A percentile compares a stretch with the other conserved stretches of the same genome.
phyloP scores from a whole-genome alignment of 2,888 invertebrate genomes.

The Drosophila vallismaia region DNA sequence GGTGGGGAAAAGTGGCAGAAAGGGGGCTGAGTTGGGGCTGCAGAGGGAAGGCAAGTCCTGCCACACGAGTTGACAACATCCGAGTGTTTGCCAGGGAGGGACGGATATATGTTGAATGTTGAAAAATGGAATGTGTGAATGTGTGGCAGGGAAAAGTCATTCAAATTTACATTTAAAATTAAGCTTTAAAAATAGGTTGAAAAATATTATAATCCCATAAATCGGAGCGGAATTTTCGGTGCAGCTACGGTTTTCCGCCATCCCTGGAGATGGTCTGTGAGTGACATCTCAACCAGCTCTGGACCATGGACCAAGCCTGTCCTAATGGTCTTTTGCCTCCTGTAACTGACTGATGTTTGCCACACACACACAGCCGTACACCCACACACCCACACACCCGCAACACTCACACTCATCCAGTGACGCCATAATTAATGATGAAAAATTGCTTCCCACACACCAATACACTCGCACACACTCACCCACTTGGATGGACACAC shows the following conservation, averaged over 20 bases:
- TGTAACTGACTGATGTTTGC: slow-evolving; percentile 74
- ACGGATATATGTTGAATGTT: slow-evolving; percentile 38
- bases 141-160: slow-evolving; percentile 32
- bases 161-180: not conserved
- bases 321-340: slow-evolving; percentile 74
- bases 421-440: slow-evolving; percentile 76
- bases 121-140: slow-evolving; percentile 35
- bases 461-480: slow-evolving; percentile 23
- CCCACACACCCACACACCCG: slow-evolving; percentile 58
- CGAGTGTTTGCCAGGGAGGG: slow-evolving; percentile 55
- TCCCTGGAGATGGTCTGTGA: slow-evolving; percentile 44
- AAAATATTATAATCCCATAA: not conserved
- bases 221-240: not conserved
- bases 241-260: not conserved
- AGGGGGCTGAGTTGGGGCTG: not conserved
- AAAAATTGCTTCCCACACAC: slow-evolving; percentile 72
- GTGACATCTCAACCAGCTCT: slow-evolving; percentile 70
- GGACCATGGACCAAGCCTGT: slow-evolving; percentile 34
- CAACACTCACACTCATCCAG: slow-evolving; percentile 29
- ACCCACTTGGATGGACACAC: slow-evolving; percentile 42
- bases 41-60: slow-evolving; percentile 3
- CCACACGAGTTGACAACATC: slow-evolving; percentile 69
- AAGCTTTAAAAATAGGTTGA: not conserved
- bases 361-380: slow-evolving; percentile 66
- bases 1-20: slow-evolving; percentile 13